phyloP scores from a whole-genome alignment of 1,140 invertebrate genomes.

The Temnothorax nylanderi region DNA sequence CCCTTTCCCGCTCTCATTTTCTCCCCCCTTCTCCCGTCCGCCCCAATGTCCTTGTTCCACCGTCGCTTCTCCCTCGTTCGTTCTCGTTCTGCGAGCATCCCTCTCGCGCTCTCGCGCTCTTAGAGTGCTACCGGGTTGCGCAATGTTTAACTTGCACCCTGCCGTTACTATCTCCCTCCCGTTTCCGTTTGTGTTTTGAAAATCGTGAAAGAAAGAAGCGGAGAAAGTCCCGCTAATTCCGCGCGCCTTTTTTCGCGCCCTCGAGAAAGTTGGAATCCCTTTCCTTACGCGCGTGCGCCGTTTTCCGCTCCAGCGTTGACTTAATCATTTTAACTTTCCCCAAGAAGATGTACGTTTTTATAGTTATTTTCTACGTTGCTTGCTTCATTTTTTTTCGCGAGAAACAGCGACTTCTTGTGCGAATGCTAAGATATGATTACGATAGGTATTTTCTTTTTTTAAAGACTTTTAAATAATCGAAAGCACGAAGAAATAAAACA shows the following conservation, averaged over 20 bases:
- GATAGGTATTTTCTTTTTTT: not conserved
- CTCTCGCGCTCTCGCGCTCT: conserved; percentile 40
- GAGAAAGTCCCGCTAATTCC: conserved; percentile 57
- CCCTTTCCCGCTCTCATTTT: conserved; percentile 40
- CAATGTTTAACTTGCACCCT: conserved; percentile 65
- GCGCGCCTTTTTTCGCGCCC: conserved; percentile 58
- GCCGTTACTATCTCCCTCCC: conserved; percentile 25
- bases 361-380: not conserved
- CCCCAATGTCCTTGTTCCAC: conserved; percentile 15
- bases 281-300: conserved; percentile 36
- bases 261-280: conserved; percentile 49
- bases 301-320: not conserved
- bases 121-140: conserved; percentile 73
- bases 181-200: conserved; percentile 63
- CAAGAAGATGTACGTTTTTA: not conserved
- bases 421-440: not conserved
- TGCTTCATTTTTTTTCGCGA: not conserved
- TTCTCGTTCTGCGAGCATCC: conserved; percentile 28
- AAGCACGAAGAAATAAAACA: not conserved
- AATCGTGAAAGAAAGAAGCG: conserved; percentile 49
- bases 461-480: not conserved
- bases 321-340: conserved; percentile 43
- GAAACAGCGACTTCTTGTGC: not conserved
- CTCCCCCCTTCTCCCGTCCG: conserved; percentile 5
- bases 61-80: conserved; percentile 16